Base-by-base conservation (phyloP, 2,797 vertebrate species). In the Leptodactylus fallax region DNA sequence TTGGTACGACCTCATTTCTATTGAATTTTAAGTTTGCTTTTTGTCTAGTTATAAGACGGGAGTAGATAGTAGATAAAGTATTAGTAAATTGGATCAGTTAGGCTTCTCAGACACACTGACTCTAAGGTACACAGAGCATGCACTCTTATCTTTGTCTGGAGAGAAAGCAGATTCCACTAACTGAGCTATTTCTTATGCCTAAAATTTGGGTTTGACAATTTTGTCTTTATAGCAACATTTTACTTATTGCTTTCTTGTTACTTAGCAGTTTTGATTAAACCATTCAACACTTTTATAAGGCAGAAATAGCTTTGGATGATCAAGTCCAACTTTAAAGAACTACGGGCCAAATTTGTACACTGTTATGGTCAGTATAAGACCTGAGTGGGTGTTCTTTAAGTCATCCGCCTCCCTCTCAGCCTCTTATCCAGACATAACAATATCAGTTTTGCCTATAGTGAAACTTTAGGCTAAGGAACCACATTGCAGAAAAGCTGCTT, bases 131-230 rank as follows among this genome's bases (percentile, higher is more conserved):
- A 45, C n/a, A 71, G 16, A 7, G 13, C 23, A 11, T 6, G 6
- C 14, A 17, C 5, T 19, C 60, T 4, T 8, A 65, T 51, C n/a
- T 25, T 10, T 71, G 65, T 83, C 21, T 83, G 82, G 67, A 45
- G 53, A 72, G 21, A 27, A 58, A 25, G 10, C 11, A 36, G 7
- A 58, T 74, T 72, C 82, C 82, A 74, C 82, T 83, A 83, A 72
- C 23, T 83, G 80, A 83, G 7, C 36, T 14, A 27, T 83, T 53
- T n/a, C n/a, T n/a, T 21, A 7, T 61, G 8, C 21, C 19, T 61
- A 61, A n/a, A 61, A 21, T 10, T n/a, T 61, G 7, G 14, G 17
- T 58, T 58, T 58, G 56, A 16, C 17, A 58, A 14, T 58, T 58
- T 58, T 58, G 5, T 12, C 13, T 25, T 67, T 51, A 1, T 36